A percentile compares a stretch with the other conserved stretches of the same genome.
Conservation (phyloP, 2,888 invertebrate genomes). For the Leuctra nigra region DNA sequence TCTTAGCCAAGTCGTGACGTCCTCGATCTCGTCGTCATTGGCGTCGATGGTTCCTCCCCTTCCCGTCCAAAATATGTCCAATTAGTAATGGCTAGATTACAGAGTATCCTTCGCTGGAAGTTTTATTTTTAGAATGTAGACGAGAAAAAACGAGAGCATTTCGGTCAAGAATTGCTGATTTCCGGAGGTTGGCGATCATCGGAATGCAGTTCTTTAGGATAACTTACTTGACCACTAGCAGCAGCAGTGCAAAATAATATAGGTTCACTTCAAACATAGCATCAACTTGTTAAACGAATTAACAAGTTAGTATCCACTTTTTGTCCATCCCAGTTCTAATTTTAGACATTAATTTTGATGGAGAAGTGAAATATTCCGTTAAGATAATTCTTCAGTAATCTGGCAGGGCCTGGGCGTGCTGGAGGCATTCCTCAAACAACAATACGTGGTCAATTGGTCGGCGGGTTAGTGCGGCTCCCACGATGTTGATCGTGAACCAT, state of each 20-base stretch:
- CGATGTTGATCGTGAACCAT: not conserved
- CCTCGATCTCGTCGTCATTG: too few species aligned
- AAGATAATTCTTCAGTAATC: slow-evolving; percentile 5
- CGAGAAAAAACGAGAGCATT: too few species aligned
- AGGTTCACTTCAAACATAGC: not conserved
- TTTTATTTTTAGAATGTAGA: too few species aligned
- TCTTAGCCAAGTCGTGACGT: too few species aligned
- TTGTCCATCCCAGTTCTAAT: not conserved
- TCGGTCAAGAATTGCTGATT: too few species aligned
- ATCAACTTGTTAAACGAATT: not conserved
- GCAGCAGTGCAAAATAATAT: too few species aligned
- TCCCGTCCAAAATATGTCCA: too few species aligned
- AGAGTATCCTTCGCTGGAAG: too few species aligned
- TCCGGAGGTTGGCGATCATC: not conserved
- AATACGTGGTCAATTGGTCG: slow-evolving; percentile 5
- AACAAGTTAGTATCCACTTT: not conserved
- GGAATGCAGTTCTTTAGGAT: not conserved
- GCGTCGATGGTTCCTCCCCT: too few species aligned
- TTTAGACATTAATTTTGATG: not conserved
- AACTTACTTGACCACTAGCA: not conserved
- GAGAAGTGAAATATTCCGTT: slow-evolving; percentile 12
- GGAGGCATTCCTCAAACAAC: slow-evolving; percentile 6
- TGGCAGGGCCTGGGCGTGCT: not conserved
- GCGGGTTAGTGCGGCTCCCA: too few species aligned
- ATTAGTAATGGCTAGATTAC: too few species aligned